A percentile compares a stretch with the other conserved stretches of the same genome.
These are phyloP conservation scores for Hylomyscus alleni DNA, from an alignment of 2,797 vertebrate genomes.

Conservation along the genomic window DNA sequence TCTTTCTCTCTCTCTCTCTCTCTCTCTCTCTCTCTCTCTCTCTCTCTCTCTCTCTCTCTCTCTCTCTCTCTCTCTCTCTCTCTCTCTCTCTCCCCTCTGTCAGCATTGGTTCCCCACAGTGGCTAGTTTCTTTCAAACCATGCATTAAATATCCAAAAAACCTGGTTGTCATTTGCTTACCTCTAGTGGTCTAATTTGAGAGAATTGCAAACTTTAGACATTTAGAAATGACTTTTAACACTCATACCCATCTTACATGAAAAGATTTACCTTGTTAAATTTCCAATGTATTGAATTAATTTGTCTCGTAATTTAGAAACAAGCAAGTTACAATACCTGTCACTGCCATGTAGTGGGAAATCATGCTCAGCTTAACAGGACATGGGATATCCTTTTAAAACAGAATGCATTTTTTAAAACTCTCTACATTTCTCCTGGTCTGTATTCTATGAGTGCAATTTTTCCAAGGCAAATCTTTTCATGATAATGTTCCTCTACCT, in stretches of 20 bases:
- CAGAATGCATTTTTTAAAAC: not conserved
- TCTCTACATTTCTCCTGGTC: not conserved
- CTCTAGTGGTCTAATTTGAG: not conserved
- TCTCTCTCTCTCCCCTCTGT: not conserved
- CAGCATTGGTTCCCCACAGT: not conserved
- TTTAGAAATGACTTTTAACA: constrained; percentile 44
- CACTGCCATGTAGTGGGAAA: not conserved
- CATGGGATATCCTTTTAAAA: not conserved
- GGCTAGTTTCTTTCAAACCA: not conserved
- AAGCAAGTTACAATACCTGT: not conserved
- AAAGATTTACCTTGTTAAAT: not conserved
- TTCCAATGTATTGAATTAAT: not conserved
- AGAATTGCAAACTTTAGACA: constrained; percentile 22
- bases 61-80: too few relatives aligned
- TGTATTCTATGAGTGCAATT: not conserved
- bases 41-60: too few relatives aligned
- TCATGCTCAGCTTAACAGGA: not conserved
- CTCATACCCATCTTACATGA: not conserved
- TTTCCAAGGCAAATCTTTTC: not conserved
- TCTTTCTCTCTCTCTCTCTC: too few relatives aligned
- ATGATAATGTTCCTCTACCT: not conserved
- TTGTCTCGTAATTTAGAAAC: not conserved
- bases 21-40: not conserved
- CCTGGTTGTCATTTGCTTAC: not conserved
- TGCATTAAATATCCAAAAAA: not conserved